A percentile compares a stretch with the other conserved stretches of the same genome.
phyloP scores from a whole-genome alignment of 2,888 invertebrate genomes.

The Elgonia sp. region DNA sequence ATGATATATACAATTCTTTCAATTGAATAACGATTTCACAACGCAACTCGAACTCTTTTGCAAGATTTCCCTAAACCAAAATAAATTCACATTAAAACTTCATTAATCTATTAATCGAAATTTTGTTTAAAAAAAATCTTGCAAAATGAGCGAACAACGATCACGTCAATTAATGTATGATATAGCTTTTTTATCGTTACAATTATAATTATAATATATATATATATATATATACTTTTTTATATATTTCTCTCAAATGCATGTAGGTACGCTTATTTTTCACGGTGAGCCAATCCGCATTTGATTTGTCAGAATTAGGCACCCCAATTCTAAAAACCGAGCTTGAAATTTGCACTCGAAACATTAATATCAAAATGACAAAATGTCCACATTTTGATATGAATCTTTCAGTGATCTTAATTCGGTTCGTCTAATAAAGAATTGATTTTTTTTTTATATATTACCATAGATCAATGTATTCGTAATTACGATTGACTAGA shows the following conservation, averaged over 20 bases:
- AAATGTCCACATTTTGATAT: too few species aligned
- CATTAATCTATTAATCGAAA: background rate
- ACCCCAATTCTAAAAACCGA: conserved; percentile 49
- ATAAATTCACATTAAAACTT: background rate
- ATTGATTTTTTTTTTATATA: background rate
- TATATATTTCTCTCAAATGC: conserved; percentile 65
- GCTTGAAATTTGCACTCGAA: background rate
- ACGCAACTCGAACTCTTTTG: conserved; percentile 1
- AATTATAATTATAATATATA: conserved; percentile 40
- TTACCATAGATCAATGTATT: conserved; percentile 38
- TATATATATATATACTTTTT: background rate
- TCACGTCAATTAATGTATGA: conserved; percentile 41
- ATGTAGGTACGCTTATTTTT: conserved; percentile 54
- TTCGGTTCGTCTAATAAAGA: conserved; percentile 1
- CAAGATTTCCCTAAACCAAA: background rate
- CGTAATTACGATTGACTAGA: conserved; percentile 56
- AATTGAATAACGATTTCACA: conserved; percentile 38
- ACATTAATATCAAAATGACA: too few species aligned
- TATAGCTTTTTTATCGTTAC: conserved; percentile 25
- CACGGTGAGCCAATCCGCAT: conserved; percentile 59
- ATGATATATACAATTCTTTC: conserved; percentile 65
- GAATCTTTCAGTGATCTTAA: background rate
- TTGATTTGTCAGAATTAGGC: conserved; percentile 73
- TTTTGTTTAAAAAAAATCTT: background rate
- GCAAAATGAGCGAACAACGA: background rate